A percentile compares a stretch with the other conserved stretches of the same genome.
Conservation (phyloP, 2,113 vertebrate species). For the Grammomys dolichurus region DNA sequence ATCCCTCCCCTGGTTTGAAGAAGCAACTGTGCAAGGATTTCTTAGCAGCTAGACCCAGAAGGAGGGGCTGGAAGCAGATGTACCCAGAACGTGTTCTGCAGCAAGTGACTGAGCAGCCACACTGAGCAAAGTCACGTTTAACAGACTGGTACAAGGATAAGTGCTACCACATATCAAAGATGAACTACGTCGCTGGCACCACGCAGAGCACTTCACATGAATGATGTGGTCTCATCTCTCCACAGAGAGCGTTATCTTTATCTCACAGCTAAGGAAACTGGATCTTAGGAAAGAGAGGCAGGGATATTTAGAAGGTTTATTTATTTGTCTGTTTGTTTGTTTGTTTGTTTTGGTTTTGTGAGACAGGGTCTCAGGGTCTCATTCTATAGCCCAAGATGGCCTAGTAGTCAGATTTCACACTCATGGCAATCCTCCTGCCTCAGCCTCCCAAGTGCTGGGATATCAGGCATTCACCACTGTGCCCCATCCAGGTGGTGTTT, state of each 20-base stretch:
- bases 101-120: neutral
- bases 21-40: neutral
- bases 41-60: neutral
- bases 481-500: neutral
- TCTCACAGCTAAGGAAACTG: neutral
- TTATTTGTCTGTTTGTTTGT: neutral
- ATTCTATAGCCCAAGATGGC: neutral
- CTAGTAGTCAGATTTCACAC: neutral
- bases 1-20: neutral
- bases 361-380: neutral
- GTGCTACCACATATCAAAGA: neutral
- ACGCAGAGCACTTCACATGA: neutral
- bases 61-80: neutral
- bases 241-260: rapidly evolving
- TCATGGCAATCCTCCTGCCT: neutral
- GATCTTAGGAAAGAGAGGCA: neutral
- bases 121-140: neutral
- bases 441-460: neutral
- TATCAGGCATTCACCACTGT: too few relatives aligned
- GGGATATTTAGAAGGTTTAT: rapidly evolving
- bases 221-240: neutral
- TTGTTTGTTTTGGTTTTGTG: neutral
- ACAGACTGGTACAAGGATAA: neutral
- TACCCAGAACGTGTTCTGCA: neutral
- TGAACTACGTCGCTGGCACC: neutral